Percentiles rank a stretch among this genome's conserved stretches.
These are phyloP conservation scores for Rhynchomys soricoides DNA, from an alignment of 2,113 vertebrate species.

Conservation along the genomic window DNA sequence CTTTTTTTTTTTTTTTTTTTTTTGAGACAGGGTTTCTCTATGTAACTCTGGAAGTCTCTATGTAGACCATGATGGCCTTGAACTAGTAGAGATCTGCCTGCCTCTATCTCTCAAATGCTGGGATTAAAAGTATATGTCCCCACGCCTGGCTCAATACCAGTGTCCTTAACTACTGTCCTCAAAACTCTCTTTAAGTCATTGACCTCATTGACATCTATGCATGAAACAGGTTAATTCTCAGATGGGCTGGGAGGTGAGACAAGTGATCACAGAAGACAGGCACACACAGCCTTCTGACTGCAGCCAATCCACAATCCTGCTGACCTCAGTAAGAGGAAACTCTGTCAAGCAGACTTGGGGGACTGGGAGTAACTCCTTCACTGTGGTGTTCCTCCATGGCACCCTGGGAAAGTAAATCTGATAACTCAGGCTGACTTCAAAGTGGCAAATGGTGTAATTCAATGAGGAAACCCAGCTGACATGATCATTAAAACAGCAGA, in stretches of 20 bases:
- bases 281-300: not conserved
- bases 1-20: not conserved
- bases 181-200: not conserved
- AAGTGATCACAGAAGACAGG: not conserved
- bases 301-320: not conserved
- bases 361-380: not conserved
- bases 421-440: conserved; percentile 48
- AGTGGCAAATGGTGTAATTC: conserved; percentile 41
- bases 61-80: not conserved
- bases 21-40: not conserved
- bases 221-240: not conserved
- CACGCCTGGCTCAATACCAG: not conserved
- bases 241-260: conserved; percentile 4
- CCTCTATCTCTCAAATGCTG: not conserved
- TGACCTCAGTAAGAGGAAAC: not conserved
- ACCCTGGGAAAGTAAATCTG: conserved; percentile 39
- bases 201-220: not conserved
- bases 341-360: not conserved
- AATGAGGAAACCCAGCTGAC: conserved; percentile 52
- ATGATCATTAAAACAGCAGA: conserved; percentile 33
- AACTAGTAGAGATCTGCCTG: not conserved
- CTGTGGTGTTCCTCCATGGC: not conserved
- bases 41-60: not conserved
- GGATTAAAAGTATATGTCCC: not conserved
- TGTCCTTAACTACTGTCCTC: not conserved